Percentiles rank a stretch among this genome's conserved stretches.
phyloP scores from a whole-genome alignment of 2,797 vertebrate species.

The Lacerta bilineata region DNA sequence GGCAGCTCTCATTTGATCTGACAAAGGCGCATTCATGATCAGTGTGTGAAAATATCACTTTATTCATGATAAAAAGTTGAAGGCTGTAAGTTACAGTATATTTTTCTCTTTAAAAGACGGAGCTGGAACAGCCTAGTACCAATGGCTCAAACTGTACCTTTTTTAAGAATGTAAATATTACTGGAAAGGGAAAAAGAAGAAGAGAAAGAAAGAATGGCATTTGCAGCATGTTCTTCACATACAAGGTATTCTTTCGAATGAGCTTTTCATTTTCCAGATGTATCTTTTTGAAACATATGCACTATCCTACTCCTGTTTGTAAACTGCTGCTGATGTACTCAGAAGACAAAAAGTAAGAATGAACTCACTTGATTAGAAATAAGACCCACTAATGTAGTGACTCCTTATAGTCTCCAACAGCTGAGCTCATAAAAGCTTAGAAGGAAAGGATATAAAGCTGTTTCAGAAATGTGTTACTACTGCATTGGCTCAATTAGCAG shows the following conservation, averaged over 20 bases:
- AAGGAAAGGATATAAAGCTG: constrained; percentile 11
- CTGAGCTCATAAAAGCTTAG: constrained; percentile 5
- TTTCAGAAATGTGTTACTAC: background rate
- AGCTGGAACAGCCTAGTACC: background rate
- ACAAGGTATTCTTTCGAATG: background rate
- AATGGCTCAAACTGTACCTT: background rate
- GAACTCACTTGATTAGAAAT: constrained; percentile 39
- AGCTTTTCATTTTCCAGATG: background rate
- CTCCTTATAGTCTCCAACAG: constrained; percentile 21
- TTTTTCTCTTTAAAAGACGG: constrained; percentile 33
- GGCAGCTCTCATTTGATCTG: constrained; percentile 34
- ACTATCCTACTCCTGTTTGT: background rate
- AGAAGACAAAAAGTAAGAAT: constrained; percentile 31
- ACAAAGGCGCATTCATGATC: constrained; percentile 57
- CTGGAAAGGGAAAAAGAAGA: background rate
- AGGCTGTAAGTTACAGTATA: background rate
- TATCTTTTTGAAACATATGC: constrained; percentile 11
- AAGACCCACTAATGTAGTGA: constrained; percentile 24
- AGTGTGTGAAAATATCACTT: constrained; percentile 61
- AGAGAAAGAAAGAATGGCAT: background rate
- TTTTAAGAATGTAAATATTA: background rate
- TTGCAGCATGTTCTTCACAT: background rate
- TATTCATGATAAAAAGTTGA: constrained; percentile 34
- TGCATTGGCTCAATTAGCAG: constrained; percentile 16
- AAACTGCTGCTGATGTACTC: constrained; percentile 36